Conservation (phyloP, 2,797 vertebrate species). For the Lindbergichthys nudifrons region DNA sequence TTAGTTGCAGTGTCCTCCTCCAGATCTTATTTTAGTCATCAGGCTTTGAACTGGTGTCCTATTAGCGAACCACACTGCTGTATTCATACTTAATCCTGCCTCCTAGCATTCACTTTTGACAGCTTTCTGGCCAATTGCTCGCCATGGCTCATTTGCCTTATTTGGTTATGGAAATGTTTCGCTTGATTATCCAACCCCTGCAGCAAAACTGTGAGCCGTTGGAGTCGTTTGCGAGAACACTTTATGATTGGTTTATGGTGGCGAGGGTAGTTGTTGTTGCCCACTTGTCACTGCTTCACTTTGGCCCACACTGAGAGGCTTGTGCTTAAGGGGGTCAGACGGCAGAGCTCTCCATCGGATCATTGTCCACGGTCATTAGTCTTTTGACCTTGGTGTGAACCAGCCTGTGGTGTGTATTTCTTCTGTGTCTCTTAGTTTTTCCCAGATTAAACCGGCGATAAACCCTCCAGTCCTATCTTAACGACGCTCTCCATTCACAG, state of each 20-base stretch:
- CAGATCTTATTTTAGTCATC: conserved; percentile 2
- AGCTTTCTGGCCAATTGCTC: conserved; percentile 74
- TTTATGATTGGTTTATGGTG: conserved; percentile 68
- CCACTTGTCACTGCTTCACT: conserved; percentile 40
- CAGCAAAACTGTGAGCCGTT: conserved; percentile 57
- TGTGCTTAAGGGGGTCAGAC: conserved; percentile 43
- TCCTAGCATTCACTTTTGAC: conserved; percentile 66
- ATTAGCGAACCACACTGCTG: conserved; percentile 23
- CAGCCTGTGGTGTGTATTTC: conserved; percentile 32
- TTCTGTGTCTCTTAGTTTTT: conserved; percentile 16
- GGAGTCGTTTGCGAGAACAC: conserved; percentile 44
- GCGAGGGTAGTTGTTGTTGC: conserved; percentile 35
- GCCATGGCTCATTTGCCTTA: conserved; percentile 64
- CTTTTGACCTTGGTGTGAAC: conserved; percentile 66
- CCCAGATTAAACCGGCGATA: conserved; percentile 17
- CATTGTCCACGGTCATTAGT: conserved; percentile 65
- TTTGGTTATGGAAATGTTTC: conserved; percentile 74
- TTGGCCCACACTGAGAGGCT: conserved; percentile 59
- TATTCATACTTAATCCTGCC: conserved; percentile 64
- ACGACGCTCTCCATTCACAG: conserved; percentile 36
- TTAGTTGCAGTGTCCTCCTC: not conserved
- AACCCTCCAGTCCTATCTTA: conserved; percentile 42
- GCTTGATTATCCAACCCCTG: conserved; percentile 69
- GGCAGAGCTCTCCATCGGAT: conserved; percentile 63
- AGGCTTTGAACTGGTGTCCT: conserved; percentile 47